Percentiles rank a stretch among this genome's conserved stretches.
Conservation (phyloP, 1,140 invertebrate species). For the Magallana ariakensis region DNA sequence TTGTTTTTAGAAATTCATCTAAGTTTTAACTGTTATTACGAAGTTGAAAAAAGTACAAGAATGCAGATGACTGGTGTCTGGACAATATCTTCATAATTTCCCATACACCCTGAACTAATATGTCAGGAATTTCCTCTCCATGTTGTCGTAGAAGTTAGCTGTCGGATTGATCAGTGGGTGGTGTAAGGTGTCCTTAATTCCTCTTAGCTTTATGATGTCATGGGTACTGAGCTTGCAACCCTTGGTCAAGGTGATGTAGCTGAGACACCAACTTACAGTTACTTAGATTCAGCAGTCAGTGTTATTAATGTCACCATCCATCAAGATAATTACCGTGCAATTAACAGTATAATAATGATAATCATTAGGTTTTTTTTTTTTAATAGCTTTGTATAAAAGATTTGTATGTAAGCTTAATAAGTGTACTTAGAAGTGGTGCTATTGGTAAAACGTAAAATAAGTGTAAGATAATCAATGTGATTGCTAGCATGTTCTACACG, state of each 20-base stretch:
- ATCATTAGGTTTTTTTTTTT: too few relatives aligned
- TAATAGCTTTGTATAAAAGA: too few relatives aligned
- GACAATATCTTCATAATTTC: constrained; percentile 14
- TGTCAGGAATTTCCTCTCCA: background rate
- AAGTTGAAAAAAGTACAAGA: constrained; percentile 21
- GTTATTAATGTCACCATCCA: too few relatives aligned
- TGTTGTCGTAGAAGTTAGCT: background rate
- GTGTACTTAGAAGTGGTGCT: too few relatives aligned
- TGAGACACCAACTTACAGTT: too few relatives aligned
- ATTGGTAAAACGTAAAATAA: background rate
- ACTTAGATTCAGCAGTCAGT: too few relatives aligned
- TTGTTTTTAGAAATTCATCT: background rate
- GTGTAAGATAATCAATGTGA: constrained; percentile 1
- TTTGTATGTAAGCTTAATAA: too few relatives aligned
- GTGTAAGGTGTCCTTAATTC: background rate
- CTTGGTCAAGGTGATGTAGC: too few relatives aligned
- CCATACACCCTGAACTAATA: background rate
- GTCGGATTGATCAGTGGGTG: background rate
- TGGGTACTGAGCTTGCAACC: too few relatives aligned
- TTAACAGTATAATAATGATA: too few relatives aligned
- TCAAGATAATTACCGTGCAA: too few relatives aligned
- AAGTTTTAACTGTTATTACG: constrained; percentile 5
- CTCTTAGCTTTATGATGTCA: too few relatives aligned
- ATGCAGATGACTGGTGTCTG: background rate
- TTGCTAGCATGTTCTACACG: background rate